Base-by-base conservation (phyloP, 53 echinoderm and acorn worm genomes). In the Henricia sp. region DNA sequence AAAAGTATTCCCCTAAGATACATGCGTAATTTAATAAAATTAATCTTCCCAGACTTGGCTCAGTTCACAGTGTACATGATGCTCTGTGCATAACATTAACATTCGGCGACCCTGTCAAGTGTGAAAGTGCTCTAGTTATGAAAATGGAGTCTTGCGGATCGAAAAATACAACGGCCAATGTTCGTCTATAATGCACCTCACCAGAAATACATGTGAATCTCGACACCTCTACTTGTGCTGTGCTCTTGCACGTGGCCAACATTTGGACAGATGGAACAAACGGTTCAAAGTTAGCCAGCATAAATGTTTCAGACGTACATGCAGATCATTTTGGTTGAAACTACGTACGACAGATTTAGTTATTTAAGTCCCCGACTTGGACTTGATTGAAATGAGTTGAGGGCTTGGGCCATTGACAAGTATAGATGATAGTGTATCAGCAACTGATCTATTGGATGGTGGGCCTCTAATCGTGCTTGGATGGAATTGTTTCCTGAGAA, bases 401-500 rank as follows among this genome's bases (percentile, higher is more conserved):
- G n/a, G n/a, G n/a, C n/a, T n/a, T n/a, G n/a, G n/a, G n/a, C n/a
- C n/a, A n/a, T n/a, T n/a, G n/a, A n/a, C n/a, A n/a, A n/a, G n/a
- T n/a, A n/a, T n/a, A n/a, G n/a, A 13, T 44, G 13, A 44, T 3
- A 16, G 62, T 32, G 33, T 29, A 32, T 9, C 12, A 60, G 62
- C 32, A n/a, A 24, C 27, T 64, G 4, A 4, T 74, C 23, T 9
- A 17, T 21, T 25, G 3, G 55, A 55, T 32, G 10, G 9, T n/a
- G 26, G 37, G 57, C 17, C 25, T 40, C 27, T 25, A 42, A 59
- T 28, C 9, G 56, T 16, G 59, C 59, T 77, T n/a, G 14, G 34
- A 77, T 77, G 77, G 77, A 77, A 59, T 77, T 77, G 29, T 77
- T 77, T 77, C 58, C n/a, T n/a, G 77, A 77, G 13, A 36, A 26